phyloP scores from a whole-genome alignment of 2,888 invertebrate genomes.

The Apamea epomidion region DNA sequence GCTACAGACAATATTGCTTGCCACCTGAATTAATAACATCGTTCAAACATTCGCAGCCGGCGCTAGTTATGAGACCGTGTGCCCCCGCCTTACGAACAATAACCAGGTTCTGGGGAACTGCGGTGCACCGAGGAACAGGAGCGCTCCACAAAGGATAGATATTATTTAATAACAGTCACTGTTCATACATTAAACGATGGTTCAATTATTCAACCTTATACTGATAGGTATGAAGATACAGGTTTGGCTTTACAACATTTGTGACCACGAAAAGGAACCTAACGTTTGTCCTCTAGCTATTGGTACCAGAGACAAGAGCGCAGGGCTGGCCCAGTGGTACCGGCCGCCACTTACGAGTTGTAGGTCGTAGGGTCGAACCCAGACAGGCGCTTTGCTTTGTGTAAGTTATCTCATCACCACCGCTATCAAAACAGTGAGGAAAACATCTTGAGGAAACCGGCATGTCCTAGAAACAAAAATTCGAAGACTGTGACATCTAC shows the following conservation, averaged over 20 bases:
- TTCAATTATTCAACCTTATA: not conserved
- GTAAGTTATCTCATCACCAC: too few relatives aligned
- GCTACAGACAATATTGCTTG: slow-evolving; percentile 33
- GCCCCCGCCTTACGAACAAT: slow-evolving; percentile 35
- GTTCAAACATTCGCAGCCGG: slow-evolving; percentile 36
- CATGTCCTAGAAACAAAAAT: too few relatives aligned
- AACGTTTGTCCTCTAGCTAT: too few relatives aligned
- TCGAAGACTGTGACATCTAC: too few relatives aligned
- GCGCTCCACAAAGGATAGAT: slow-evolving; percentile 4
- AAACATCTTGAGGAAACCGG: too few relatives aligned
- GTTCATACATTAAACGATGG: not conserved
- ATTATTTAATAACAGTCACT: slow-evolving; percentile 22
- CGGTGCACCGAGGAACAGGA: slow-evolving; percentile 3
- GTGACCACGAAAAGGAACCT: not conserved
- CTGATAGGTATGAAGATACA: not conserved
- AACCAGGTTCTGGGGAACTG: slow-evolving; percentile 27
- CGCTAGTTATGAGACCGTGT: slow-evolving; percentile 17
- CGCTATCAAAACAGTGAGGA: too few relatives aligned
- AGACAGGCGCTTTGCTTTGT: too few relatives aligned
- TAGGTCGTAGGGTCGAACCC: too few relatives aligned
- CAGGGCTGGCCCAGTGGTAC: too few relatives aligned
- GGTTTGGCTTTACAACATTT: not conserved
- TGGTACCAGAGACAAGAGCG: too few relatives aligned
- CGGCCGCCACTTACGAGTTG: too few relatives aligned
- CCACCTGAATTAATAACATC: slow-evolving; percentile 56